Evolutionary conservation across 2,797 vertebrate species (phyloP), one percentile per base, ranked within the genome.

Genomic region (Tenualosa thibaudeaui): DNA sequence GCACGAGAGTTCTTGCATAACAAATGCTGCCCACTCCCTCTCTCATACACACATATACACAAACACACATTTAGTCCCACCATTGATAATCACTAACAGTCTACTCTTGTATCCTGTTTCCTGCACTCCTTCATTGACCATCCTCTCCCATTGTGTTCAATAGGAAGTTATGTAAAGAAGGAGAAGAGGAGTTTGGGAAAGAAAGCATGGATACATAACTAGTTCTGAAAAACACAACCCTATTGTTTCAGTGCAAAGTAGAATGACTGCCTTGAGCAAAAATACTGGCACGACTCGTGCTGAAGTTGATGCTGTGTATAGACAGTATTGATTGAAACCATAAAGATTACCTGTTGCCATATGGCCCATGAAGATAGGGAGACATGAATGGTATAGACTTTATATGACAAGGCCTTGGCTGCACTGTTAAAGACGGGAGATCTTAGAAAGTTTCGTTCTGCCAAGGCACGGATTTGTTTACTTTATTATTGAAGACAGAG

Each of bases 11-110:
- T 75, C 65, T 88, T 87, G 68, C 82, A 81, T 88, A 89, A 93
- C 62, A 89, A 7, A 62, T 62, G 22, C 58, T 62, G 58, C 82
- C 60, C 81, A 26, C 81, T 81, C 78, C 8, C 50, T 22, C n/a
- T 26, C 62, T 26, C n/a, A 65, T 24, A 65, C 26, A 26, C 12
- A 65, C 58, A 62, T 19, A 62, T 19, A 62, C n/a, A 68, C 12
- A 68, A 24, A 13, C 7, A 31, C n/a, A 26, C 5, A 71, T 26
- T 49, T 81, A 83, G 54, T 83, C 68, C 84, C 85, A 60, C 62
- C 81, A 87, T 68, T 75, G 56, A 83, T 94, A 92, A 93, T 92
- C 85, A 84, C 87, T 87, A 86, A 88, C 92, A 91, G 91, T 84
- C 85, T 85, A 83, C 81, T 81, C 82, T 7, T 75, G 81, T 78